These are phyloP conservation scores for Panurus biarmicus DNA, from an alignment of 2,113 vertebrate genomes.

Conservation along the genomic window DNA sequence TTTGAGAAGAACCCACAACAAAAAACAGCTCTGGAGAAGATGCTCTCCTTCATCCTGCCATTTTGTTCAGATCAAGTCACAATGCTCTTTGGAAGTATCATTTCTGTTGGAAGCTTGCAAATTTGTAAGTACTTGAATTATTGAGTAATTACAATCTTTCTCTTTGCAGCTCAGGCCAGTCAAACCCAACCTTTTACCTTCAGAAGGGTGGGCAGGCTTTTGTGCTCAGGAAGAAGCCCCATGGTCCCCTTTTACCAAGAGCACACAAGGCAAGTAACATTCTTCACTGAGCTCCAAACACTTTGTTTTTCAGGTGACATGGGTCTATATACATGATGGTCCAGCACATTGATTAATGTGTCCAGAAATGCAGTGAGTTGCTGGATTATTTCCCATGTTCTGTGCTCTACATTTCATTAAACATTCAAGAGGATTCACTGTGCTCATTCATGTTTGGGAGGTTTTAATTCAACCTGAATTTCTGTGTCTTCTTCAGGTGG, in stretches of 20 bases:
- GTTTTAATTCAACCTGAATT: background rate
- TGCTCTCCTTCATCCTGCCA: background rate
- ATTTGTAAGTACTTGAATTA: background rate
- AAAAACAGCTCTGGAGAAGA: background rate
- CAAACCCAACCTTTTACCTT: slow-evolving; percentile 89
- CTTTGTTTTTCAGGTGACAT: background rate
- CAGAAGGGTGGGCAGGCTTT: slow-evolving; percentile 73
- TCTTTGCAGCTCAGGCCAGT: slow-evolving; percentile 80
- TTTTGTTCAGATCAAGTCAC: background rate
- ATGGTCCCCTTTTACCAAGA: slow-evolving; percentile 81
- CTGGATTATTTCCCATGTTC: background rate
- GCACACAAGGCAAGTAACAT: slow-evolving; percentile 80
- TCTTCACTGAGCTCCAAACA: background rate
- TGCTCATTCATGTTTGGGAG: background rate
- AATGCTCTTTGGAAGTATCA: background rate
- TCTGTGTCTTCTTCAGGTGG: slow-evolving; percentile 70
- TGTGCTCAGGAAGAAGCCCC: slow-evolving; percentile 90
- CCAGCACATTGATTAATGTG: accelerated
- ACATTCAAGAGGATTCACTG: background rate
- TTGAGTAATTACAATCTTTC: background rate
- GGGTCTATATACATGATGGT: accelerated
- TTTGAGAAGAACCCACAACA: background rate
- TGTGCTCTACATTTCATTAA: background rate
- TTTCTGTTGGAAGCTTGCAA: background rate
- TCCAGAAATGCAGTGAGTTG: background rate